Conservation (phyloP, 2,113 vertebrate species). For the Xenus cinereus region DNA sequence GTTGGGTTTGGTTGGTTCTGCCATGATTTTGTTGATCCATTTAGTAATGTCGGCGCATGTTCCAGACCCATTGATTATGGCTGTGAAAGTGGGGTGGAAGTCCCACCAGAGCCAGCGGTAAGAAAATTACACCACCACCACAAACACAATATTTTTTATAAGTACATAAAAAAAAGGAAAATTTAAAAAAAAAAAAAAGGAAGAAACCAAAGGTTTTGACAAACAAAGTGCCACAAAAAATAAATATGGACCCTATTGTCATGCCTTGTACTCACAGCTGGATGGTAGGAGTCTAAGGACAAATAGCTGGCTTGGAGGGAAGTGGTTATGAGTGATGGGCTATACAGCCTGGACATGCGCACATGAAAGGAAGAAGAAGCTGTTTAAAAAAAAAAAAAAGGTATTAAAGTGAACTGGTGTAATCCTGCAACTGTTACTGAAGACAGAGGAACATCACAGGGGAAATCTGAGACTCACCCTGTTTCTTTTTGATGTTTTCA, state of each 20-base stretch:
- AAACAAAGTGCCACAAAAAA: conserved; percentile 77
- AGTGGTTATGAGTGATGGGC: conserved; percentile 17
- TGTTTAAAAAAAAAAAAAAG: not conserved
- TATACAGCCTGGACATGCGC: conserved; percentile 56
- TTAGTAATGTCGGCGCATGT: not conserved
- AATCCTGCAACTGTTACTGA: conserved; percentile 83
- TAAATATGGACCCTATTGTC: conserved; percentile 48
- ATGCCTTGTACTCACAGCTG: conserved; percentile 57
- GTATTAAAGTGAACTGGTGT: not conserved
- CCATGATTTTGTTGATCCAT: conserved; percentile 12
- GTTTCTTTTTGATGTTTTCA: conserved; percentile 57
- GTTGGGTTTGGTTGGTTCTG: conserved; percentile 31
- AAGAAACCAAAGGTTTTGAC: conserved; percentile 91
- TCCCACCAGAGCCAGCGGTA: conserved; percentile 44
- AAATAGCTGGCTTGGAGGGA: conserved; percentile 31
- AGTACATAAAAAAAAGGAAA: not conserved
- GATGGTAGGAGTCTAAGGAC: conserved; percentile 49
- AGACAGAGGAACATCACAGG: conserved; percentile 54
- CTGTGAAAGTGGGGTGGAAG: conserved; percentile 53
- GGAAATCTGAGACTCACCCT: conserved; percentile 37
- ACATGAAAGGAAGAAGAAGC: conserved; percentile 43
- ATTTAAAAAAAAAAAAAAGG: not conserved
- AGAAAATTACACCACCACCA: not conserved
- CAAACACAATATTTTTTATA: conserved; percentile 61
- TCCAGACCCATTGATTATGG: conserved; percentile 34